These are phyloP conservation scores for Platanista minor DNA, from an alignment of 2,113 vertebrate species.

Conservation along the genomic window DNA sequence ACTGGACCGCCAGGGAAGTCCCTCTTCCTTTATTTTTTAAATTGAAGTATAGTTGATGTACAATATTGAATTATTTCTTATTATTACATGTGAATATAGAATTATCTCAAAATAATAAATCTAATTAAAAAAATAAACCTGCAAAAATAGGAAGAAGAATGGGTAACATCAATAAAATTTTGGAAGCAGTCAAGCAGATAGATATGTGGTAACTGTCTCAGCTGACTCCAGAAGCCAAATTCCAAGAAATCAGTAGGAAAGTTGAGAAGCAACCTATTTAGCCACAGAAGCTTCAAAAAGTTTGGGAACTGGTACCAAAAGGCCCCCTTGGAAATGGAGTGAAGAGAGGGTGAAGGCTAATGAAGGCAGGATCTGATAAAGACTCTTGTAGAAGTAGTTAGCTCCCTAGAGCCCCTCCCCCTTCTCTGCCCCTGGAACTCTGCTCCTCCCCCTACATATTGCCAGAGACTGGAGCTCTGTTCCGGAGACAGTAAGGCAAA, in stretches of 20 bases:
- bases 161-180: neutral
- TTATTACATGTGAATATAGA: neutral
- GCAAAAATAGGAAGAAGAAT: neutral
- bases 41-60: neutral
- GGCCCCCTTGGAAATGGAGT: neutral
- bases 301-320: neutral
- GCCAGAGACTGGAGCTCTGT: neutral
- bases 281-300: neutral
- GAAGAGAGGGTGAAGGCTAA: neutral
- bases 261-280: neutral
- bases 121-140: neutral
- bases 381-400: neutral
- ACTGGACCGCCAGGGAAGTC: no score
- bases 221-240: neutral
- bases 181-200: neutral
- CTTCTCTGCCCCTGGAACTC: rapidly evolving
- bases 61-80: neutral
- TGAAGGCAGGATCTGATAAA: neutral
- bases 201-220: neutral
- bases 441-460: neutral
- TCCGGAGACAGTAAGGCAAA: neutral
- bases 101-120: neutral
- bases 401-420: neutral
- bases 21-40: neutral
- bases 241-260: neutral